These are phyloP conservation scores for Porites divaricata DNA, from an alignment of 92 coral and sea anemone species.

Conservation along the genomic window DNA sequence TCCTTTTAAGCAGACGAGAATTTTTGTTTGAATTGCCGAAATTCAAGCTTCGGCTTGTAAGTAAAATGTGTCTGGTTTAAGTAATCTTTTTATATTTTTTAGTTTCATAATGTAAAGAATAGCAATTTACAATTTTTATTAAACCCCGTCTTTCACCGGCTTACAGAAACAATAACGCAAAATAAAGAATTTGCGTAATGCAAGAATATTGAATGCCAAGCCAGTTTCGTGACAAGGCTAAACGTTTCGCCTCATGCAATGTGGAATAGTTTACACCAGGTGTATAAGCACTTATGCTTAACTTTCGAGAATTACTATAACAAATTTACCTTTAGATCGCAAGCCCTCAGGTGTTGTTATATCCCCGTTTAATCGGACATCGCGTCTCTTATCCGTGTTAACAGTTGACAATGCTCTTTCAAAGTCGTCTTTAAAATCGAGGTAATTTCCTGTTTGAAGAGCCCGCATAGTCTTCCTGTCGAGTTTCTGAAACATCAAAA, in stretches of 20 bases:
- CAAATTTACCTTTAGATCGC: slow-evolving; percentile 26
- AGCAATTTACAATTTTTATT: neutral
- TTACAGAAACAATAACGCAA: neutral
- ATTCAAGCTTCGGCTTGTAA: neutral
- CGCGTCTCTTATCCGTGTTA: slow-evolving; percentile 1
- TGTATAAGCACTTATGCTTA: neutral
- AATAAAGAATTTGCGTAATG: slow-evolving; percentile 2
- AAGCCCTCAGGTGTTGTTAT: slow-evolving; percentile 20
- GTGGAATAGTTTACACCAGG: neutral
- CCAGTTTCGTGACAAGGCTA: neutral
- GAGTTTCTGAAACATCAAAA: slow-evolving; percentile 54
- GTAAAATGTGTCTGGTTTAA: neutral
- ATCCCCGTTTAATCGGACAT: slow-evolving; percentile 21
- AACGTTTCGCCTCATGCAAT: neutral
- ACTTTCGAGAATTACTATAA: neutral
- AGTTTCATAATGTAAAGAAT: neutral
- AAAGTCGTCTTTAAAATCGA: slow-evolving; percentile 74
- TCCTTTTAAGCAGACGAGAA: too few relatives aligned
- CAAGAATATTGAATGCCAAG: neutral
- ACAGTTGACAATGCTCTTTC: slow-evolving; percentile 66
- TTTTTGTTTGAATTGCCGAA: neutral
- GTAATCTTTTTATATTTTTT: neutral
- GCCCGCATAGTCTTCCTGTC: slow-evolving; percentile 76
- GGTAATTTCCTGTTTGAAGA: slow-evolving; percentile 78
- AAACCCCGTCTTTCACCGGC: neutral